Conservation (phyloP, 2,113 vertebrate genomes). For the Miniopterus natalensis region DNA sequence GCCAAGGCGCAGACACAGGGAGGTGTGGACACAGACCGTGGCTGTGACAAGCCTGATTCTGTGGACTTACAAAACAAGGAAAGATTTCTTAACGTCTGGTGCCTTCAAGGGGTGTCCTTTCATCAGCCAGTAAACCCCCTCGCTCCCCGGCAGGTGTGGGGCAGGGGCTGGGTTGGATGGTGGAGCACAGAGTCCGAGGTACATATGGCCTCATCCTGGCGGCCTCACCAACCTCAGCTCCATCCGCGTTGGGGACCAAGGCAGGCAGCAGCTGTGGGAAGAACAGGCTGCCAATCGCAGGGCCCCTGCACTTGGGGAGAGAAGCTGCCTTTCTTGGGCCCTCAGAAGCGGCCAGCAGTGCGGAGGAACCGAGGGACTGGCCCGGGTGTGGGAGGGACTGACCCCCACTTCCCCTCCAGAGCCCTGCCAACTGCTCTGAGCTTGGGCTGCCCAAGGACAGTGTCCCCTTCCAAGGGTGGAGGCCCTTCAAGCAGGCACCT, state of each 20-base stretch:
- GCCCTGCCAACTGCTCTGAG: neutral
- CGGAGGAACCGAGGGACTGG: neutral
- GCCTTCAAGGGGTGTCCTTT: too few species aligned
- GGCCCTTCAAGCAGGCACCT: neutral
- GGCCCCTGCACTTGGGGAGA: neutral
- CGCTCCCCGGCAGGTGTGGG: neutral
- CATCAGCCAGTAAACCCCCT: too few species aligned
- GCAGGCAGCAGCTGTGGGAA: neutral
- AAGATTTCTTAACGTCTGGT: neutral
- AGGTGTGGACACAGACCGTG: neutral
- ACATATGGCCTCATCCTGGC: fast-evolving
- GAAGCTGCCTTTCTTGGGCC: neutral
- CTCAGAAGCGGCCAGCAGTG: neutral
- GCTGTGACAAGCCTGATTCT: fast-evolving
- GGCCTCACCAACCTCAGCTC: neutral
- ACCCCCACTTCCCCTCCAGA: fast-evolving
- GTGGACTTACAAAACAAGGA: neutral
- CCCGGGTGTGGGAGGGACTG: neutral
- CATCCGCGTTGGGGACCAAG: neutral
- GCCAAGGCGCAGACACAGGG: neutral
- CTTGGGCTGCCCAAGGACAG: neutral
- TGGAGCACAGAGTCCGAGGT: neutral
- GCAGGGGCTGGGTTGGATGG: too few species aligned
- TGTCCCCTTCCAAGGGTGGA: neutral
- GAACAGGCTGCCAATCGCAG: neutral